These are phyloP conservation scores for Caenorhabditis sp. DNA, from an alignment of 2,888 invertebrate genomes.

Conservation along the genomic window DNA sequence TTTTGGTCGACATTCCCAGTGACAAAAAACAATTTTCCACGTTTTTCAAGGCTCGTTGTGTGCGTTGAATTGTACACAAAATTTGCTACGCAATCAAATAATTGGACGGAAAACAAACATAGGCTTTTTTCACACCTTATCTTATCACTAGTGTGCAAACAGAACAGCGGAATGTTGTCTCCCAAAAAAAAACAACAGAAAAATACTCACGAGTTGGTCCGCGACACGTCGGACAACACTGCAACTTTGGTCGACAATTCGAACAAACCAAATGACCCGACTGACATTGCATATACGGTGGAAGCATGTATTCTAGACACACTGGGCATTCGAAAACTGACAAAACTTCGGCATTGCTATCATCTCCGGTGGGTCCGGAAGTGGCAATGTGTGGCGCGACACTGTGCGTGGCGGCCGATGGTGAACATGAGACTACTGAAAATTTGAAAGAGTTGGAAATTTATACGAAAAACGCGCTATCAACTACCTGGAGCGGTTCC, in stretches of 20 bases:
- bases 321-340: conserved; percentile 77
- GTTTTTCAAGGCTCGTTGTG: too few relatives aligned
- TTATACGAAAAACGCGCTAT: background rate
- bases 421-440: conserved; percentile 7
- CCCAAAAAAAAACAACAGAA: too few relatives aligned
- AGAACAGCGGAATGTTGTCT: too few relatives aligned
- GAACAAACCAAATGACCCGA: conserved; percentile 95
- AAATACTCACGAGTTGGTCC: conserved; percentile 80
- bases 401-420: conserved; percentile 26
- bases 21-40: too few relatives aligned
- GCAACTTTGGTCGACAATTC: conserved; percentile 92
- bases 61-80: too few relatives aligned
- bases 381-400: conserved; percentile 44
- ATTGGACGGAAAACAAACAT: too few relatives aligned
- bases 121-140: too few relatives aligned
- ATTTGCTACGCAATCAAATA: too few relatives aligned
- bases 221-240: conserved; percentile 96
- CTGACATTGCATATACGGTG: conserved; percentile 93
- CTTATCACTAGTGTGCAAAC: too few relatives aligned
- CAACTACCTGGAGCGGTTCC: conserved; percentile 37
- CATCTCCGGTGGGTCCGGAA: conserved; percentile 36
- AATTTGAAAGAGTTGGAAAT: background rate
- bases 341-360: conserved; percentile 53
- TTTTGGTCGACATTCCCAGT: too few relatives aligned
- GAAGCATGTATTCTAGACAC: conserved; percentile 98